Conservation (phyloP, 2,797 vertebrate species). For the Pteronotus mesoamericanus region DNA sequence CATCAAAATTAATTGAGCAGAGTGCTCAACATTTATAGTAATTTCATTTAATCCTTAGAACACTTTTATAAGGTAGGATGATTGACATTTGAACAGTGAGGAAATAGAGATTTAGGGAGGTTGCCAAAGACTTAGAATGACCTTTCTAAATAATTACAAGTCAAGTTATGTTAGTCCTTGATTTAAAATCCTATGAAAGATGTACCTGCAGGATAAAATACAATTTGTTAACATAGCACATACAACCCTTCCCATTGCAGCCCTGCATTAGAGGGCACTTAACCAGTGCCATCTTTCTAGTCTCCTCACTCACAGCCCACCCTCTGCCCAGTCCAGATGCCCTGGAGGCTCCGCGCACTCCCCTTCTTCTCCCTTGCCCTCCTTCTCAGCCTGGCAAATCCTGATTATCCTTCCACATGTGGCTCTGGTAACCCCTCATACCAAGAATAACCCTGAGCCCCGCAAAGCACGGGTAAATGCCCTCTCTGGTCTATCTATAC, state of each 20-base stretch:
- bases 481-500: background rate
- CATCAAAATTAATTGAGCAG: background rate
- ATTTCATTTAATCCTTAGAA: background rate
- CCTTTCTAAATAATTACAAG: background rate
- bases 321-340: background rate
- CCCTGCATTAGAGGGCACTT: background rate
- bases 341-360: background rate
- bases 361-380: background rate
- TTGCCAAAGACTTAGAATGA: background rate
- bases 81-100: background rate
- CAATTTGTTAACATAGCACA: background rate
- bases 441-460: background rate
- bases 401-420: background rate
- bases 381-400: background rate
- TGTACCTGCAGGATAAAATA: background rate
- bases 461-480: background rate
- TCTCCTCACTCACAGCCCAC: background rate
- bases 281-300: background rate
- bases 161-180: background rate
- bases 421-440: background rate
- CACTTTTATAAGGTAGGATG: background rate
- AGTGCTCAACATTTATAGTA: background rate
- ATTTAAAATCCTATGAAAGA: background rate
- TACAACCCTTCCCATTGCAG: background rate
- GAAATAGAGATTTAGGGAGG: background rate